Conservation (phyloP, 1,140 invertebrate genomes). For the Sarcophaga bullata region DNA sequence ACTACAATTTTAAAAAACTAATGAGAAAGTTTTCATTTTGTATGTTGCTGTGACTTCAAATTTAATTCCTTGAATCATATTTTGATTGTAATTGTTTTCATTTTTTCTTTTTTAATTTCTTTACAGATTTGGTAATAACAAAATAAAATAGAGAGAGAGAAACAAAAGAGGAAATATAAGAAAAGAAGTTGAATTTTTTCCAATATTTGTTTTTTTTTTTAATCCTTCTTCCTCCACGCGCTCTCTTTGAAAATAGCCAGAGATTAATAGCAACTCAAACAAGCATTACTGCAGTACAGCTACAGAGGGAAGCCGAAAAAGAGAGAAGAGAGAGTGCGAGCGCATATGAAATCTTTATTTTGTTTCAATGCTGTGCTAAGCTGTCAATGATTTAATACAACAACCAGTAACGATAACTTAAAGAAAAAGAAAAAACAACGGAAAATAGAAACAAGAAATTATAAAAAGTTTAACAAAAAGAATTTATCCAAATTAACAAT, state of each 20-base stretch:
- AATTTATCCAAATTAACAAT: not conserved
- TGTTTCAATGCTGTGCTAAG: not conserved
- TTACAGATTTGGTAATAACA: constrained; percentile 13
- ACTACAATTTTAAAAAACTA: too few relatives aligned
- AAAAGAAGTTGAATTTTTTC: not conserved
- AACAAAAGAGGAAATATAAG: not conserved
- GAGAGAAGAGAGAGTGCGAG: too few relatives aligned
- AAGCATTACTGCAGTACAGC: not conserved
- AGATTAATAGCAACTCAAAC: not conserved
- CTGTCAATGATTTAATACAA: not conserved
- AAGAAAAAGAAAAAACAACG: not conserved
- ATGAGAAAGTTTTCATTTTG: too few relatives aligned
- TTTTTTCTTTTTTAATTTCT: not conserved
- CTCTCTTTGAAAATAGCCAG: too few relatives aligned
- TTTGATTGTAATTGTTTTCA: not conserved
- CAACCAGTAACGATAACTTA: too few relatives aligned
- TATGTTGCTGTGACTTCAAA: too few relatives aligned
- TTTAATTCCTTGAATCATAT: too few relatives aligned
- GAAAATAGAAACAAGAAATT: not conserved
- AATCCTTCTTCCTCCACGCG: too few relatives aligned
- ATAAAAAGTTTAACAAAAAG: not conserved
- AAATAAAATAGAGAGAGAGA: not conserved
- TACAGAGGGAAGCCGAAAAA: not conserved
- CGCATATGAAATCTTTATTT: not conserved
- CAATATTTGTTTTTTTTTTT: not conserved